phyloP scores from a whole-genome alignment of 2,888 invertebrate genomes.

The Perizoma affinitatum region DNA sequence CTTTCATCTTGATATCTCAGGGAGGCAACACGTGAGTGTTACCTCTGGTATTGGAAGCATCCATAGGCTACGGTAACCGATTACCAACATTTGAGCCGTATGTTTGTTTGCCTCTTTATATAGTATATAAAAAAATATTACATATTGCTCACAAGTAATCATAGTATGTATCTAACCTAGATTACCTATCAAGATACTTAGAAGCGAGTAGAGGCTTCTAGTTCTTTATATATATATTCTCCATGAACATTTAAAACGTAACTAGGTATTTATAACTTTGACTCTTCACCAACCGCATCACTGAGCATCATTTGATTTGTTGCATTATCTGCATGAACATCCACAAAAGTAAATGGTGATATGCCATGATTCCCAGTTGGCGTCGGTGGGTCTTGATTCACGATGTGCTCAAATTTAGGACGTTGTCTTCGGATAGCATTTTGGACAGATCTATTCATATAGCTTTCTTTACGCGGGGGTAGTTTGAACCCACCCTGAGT shows the following conservation, averaged over 20 bases:
- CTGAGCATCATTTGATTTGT: conserved; percentile 49
- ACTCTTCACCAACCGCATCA: conserved; percentile 63
- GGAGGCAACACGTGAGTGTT: no score
- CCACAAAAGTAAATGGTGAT: conserved; percentile 68
- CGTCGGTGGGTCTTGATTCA: conserved; percentile 66
- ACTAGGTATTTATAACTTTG: conserved; percentile 58
- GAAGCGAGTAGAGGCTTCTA: no score
- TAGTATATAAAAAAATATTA: no score
- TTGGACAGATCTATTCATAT: conserved; percentile 49
- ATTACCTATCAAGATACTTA: no score
- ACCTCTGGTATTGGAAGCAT: no score
- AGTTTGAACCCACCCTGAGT: conserved; percentile 70
- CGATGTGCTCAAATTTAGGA: conserved; percentile 63
- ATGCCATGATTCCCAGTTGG: conserved; percentile 58
- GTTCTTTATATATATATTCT: no score
- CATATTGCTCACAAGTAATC: no score
- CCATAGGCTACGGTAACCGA: no score
- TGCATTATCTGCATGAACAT: conserved; percentile 62
- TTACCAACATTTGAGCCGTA: no score
- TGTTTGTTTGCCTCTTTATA: no score
- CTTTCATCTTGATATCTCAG: no score
- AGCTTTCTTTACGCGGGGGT: conserved; percentile 65
- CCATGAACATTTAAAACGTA: background rate
- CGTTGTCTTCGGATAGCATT: conserved; percentile 57
- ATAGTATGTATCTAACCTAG: no score